Conservation (phyloP, 2,888 invertebrate species). For the Habrosyne pyritoides region DNA sequence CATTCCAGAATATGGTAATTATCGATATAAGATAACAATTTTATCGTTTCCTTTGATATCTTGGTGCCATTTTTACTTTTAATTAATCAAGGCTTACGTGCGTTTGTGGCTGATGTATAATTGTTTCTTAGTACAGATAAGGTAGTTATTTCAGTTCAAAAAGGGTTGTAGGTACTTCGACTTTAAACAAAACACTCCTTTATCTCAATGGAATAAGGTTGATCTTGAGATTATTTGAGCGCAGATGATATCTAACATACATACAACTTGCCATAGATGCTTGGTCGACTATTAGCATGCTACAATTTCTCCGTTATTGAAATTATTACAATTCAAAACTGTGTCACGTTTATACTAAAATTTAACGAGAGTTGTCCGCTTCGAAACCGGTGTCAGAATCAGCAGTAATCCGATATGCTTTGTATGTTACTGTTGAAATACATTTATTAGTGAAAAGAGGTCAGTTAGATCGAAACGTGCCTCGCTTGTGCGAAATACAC, state of each 20-base stretch:
- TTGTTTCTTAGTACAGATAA: background rate
- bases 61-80: background rate
- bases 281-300: background rate
- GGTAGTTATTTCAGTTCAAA: background rate
- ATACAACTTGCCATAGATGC: background rate
- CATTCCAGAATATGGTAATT: constrained; percentile 7
- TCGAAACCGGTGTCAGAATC: constrained; percentile 6
- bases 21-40: background rate
- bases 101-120: background rate
- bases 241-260: too few species aligned
- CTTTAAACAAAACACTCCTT: too few species aligned
- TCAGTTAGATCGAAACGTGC: constrained; percentile 24
- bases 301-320: background rate
- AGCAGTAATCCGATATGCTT: constrained; percentile 7
- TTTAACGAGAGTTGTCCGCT: constrained; percentile 1
- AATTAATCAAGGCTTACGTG: constrained; percentile 5
- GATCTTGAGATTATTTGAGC: too few species aligned
- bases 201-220: too few species aligned
- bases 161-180: background rate
- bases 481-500: constrained; percentile 37
- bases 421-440: constrained; percentile 14
- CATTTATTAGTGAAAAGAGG: constrained; percentile 35
- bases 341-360: background rate
- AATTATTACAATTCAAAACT: background rate
- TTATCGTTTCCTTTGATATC: constrained; percentile 4